phyloP scores from a whole-genome alignment of 2,888 invertebrate species.

The Cryptocheilus praepositus region DNA sequence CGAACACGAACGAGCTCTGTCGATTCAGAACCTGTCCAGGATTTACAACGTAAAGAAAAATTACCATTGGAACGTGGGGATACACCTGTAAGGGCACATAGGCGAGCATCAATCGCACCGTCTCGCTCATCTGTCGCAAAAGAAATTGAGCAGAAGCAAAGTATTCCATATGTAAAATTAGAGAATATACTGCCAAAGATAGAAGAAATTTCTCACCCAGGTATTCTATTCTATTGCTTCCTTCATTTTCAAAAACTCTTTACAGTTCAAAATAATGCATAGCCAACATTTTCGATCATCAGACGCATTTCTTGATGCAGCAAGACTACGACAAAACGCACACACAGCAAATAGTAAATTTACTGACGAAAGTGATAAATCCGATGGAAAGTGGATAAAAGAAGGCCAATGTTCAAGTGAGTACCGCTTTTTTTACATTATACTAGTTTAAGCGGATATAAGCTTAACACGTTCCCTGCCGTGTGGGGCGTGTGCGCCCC shows the following conservation, averaged over 20 bases:
- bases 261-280: too few relatives aligned
- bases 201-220: too few relatives aligned
- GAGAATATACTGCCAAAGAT: constrained; percentile 7
- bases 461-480: too few relatives aligned
- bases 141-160: constrained; percentile 43
- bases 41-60: too few relatives aligned
- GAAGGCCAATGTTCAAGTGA: constrained; percentile 1
- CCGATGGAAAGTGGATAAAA: not conserved
- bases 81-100: constrained; percentile 49
- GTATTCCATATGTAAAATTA: constrained; percentile 13
- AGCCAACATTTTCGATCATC: too few relatives aligned
- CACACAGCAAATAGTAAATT: not conserved
- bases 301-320: not conserved
- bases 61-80: too few relatives aligned
- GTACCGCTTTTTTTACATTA: not conserved
- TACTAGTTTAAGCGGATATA: too few relatives aligned
- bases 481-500: too few relatives aligned
- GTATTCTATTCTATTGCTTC: too few relatives aligned
- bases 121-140: constrained; percentile 55
- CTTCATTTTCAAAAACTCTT: too few relatives aligned
- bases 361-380: not conserved
- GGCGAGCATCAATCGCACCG: constrained; percentile 50
- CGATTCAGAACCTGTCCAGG: too few relatives aligned
- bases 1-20: constrained; percentile 65
- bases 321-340: not conserved